Base-by-base conservation (phyloP, 2,888 invertebrate species). In the Embidobia sp. region DNA sequence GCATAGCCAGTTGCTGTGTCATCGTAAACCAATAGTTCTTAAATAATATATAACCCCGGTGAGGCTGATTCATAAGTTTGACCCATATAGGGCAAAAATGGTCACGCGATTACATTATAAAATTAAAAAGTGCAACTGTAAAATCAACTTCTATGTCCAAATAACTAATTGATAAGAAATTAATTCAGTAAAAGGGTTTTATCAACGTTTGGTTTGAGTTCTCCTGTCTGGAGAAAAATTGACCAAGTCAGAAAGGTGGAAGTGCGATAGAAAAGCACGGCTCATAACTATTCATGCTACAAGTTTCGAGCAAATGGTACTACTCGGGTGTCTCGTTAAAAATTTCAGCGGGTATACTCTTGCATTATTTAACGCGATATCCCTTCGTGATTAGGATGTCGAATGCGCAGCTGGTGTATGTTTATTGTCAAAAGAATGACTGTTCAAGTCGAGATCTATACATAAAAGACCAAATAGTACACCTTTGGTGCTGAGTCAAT, bases 1-100 rank as follows among this genome's bases (percentile, higher is more conserved):
- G n/a, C n/a, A n/a, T n/a, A n/a, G n/a, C n/a, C n/a, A n/a, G n/a
- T n/a, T n/a, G n/a, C n/a, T 84, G 83, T 86, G 86, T 86, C 85
- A 86, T 85, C 84, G 79, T 69, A 79, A 79, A 70, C 73, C 79
- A 81, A 85, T 83, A 84, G 80, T 81, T 85, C 85, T 84, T 83
- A 82, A 82, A 85, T 42, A 27, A n/a, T n/a, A n/a, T n/a, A n/a
- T 53, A 37, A 26, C 35, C 22, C 7, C 16, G 27, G 8, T 15
- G 19, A 5, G 16, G 46, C 7, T 37, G 18, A 35, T 11, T 61
- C 48, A 37, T 33, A 16, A 31, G 4, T 33, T n/a, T n/a, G 46
- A 26, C 27, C 37, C 11, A 44, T 22, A 22, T 44, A n/a, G n/a
- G n/a, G n/a, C n/a, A n/a, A n/a, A n/a, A n/a, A n/a, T n/a, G n/a